A percentile compares a stretch with the other conserved stretches of the same genome.
phyloP scores from a whole-genome alignment of 2,888 invertebrate species.

The Hesperia comma region DNA sequence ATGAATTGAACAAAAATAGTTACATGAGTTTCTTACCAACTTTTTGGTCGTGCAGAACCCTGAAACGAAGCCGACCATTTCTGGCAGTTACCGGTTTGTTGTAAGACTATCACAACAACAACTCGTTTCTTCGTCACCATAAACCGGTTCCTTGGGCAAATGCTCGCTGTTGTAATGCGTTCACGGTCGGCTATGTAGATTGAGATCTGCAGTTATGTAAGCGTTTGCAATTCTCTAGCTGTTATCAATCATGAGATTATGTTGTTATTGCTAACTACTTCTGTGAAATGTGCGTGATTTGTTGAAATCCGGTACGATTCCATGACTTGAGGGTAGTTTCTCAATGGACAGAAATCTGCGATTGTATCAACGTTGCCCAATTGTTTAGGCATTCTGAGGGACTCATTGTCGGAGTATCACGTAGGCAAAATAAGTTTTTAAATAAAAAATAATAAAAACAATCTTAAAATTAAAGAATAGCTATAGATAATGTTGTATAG shows the following conservation, averaged over 20 bases:
- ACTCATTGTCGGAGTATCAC: no score
- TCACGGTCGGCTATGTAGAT: neutral
- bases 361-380: no score
- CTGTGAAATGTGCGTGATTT: neutral
- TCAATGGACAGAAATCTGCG: no score
- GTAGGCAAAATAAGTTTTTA: no score
- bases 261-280: neutral
- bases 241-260: constrained; percentile 1
- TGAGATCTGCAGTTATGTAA: constrained; percentile 7
- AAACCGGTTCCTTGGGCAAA: constrained; percentile 1
- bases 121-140: neutral
- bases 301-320: neutral
- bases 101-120: neutral
- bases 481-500: no score
- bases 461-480: no score
- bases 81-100: neutral
- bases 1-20: no score
- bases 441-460: no score
- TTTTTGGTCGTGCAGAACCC: no score
- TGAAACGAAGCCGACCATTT: neutral
- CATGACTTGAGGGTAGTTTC: no score
- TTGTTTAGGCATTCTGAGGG: no score
- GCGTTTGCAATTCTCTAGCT: constrained; percentile 4
- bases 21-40: no score
- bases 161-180: neutral